A percentile compares a stretch with the other conserved stretches of the same genome.
phyloP scores from a whole-genome alignment of 2,113 vertebrate species.

The Rhinopithecus roxellana region DNA sequence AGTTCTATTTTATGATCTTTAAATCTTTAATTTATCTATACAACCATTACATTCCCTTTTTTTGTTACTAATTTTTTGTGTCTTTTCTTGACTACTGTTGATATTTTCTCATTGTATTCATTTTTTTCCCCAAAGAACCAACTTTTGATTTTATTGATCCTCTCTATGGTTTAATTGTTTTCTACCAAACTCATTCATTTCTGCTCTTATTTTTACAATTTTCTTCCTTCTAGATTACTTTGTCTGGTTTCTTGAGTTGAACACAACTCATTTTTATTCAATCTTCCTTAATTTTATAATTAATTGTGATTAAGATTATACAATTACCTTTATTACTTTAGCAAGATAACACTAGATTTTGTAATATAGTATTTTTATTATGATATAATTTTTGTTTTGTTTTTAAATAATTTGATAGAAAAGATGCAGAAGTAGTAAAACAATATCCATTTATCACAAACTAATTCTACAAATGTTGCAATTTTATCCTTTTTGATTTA shows the following conservation, averaged over 20 bases:
- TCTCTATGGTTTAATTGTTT: background rate
- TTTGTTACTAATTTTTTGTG: background rate
- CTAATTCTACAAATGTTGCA: background rate
- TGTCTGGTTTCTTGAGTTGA: background rate
- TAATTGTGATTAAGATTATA: background rate
- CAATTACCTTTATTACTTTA: background rate
- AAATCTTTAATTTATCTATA: background rate
- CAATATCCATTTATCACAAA: background rate
- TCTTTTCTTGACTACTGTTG: background rate
- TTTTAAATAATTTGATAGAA: conserved; percentile 25
- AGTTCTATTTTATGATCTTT: background rate
- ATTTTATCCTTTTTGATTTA: background rate
- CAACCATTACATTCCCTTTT: background rate
- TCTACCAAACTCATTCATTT: background rate
- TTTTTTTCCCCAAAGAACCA: background rate
- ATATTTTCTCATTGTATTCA: background rate
- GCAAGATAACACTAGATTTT: background rate
- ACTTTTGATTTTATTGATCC: background rate
- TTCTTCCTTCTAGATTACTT: background rate
- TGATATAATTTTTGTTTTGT: background rate
- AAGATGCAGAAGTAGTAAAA: background rate
- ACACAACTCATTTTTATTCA: background rate
- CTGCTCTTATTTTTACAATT: background rate
- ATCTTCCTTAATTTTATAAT: background rate
- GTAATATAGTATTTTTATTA: background rate